Percentiles rank a stretch among this genome's conserved stretches.
Evolutionary conservation across 1,140 invertebrate species (phyloP).

Genomic region (Oryctes rhinoceros): DNA sequence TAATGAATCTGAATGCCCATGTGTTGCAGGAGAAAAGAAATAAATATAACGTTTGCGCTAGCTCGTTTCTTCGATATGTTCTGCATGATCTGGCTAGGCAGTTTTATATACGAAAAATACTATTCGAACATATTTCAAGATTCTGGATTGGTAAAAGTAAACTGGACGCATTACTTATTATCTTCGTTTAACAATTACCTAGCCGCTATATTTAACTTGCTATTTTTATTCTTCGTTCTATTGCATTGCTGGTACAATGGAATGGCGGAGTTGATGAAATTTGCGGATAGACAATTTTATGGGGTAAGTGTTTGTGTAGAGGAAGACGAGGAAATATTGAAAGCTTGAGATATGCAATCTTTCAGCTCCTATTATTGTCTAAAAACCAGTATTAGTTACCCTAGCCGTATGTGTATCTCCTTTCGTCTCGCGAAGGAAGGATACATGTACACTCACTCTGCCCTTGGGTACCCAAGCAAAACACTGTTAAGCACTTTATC

Average conservation of each 20-base stretch:
- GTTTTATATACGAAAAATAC: not conserved
- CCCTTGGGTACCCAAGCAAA: no score
- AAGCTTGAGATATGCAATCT: no score
- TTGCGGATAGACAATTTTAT: conserved; percentile 88
- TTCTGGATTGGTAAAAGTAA: not conserved
- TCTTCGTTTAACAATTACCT: not conserved
- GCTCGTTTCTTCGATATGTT: not conserved
- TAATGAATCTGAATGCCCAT: no score
- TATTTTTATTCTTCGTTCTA: conserved; percentile 76
- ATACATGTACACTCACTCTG: no score
- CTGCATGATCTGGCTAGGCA: not conserved
- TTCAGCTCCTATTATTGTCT: no score
- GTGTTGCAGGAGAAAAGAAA: not conserved
- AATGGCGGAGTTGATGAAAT: conserved; percentile 85
- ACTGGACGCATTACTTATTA: not conserved
- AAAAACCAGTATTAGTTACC: no score
- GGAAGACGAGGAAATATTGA: no score
- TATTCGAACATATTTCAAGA: conserved; percentile 7
- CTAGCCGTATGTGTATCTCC: no score
- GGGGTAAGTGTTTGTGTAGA: conserved; percentile 64
- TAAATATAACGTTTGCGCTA: not conserved
- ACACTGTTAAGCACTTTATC: no score
- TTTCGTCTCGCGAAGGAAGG: no score
- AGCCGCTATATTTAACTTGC: not conserved
- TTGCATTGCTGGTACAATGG: conserved; percentile 91